phyloP scores from a whole-genome alignment of 2,888 invertebrate genomes.

The Octodonta nipae region DNA sequence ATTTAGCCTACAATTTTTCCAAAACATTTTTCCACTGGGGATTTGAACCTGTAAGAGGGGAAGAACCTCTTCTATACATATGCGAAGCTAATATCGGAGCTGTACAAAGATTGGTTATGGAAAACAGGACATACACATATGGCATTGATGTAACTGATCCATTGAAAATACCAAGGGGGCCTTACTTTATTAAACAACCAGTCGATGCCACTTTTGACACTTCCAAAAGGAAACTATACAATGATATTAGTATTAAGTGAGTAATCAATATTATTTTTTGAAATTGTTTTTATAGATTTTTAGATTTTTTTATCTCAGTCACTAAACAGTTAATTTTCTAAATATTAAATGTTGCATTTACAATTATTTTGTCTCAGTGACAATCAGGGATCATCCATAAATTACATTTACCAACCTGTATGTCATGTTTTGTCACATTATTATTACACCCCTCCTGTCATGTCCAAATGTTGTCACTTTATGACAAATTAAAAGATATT shows the following conservation, averaged over 20 bases:
- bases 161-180: constrained; percentile 71
- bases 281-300: too few relatives aligned
- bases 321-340: too few relatives aligned
- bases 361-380: too few relatives aligned
- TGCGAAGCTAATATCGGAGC: constrained; percentile 74
- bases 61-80: constrained; percentile 65
- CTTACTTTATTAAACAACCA: constrained; percentile 78
- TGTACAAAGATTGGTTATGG: constrained; percentile 55
- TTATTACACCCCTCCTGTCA: too few relatives aligned
- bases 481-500: too few relatives aligned
- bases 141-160: constrained; percentile 72
- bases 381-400: too few relatives aligned
- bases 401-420: too few relatives aligned
- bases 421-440: too few relatives aligned
- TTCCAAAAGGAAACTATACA: constrained; percentile 50
- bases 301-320: too few relatives aligned
- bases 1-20: constrained; percentile 67
- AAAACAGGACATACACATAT: constrained; percentile 71
- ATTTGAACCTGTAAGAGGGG: constrained; percentile 64
- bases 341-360: too few relatives aligned
- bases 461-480: too few relatives aligned
- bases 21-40: constrained; percentile 67
- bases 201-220: constrained; percentile 71
- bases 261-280: too few relatives aligned
- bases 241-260: constrained; percentile 59